Conservation (phyloP, 1,140 invertebrate species). For the Frieseomelitta varia region DNA sequence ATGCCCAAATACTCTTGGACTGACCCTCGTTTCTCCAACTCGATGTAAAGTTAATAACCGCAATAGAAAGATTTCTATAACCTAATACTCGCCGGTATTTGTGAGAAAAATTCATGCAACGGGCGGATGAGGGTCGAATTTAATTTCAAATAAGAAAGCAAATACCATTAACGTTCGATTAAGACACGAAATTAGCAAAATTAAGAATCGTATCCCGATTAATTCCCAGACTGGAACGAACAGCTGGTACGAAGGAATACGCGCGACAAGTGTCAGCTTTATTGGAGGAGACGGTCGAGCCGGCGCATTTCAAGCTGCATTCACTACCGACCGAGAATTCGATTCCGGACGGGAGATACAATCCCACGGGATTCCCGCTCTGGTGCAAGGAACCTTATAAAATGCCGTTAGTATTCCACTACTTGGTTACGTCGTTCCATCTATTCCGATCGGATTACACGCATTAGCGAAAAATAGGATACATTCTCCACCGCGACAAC, state of each 20-base stretch:
- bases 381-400: conserved; percentile 70
- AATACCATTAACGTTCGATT: neutral
- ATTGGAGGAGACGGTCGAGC: conserved; percentile 68
- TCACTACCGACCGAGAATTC: conserved; percentile 64
- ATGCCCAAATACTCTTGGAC: too few relatives aligned
- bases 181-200: too few relatives aligned
- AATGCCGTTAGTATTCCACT: conserved; percentile 56
- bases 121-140: too few relatives aligned
- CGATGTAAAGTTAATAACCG: too few relatives aligned
- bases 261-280: conserved; percentile 63
- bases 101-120: too few relatives aligned
- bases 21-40: too few relatives aligned
- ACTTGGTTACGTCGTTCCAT: conserved; percentile 20
- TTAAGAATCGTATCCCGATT: neutral
- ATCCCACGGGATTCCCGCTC: conserved; percentile 58
- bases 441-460: conserved; percentile 3
- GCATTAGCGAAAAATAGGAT: conserved; percentile 35
- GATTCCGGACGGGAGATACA: conserved; percentile 49
- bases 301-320: conserved; percentile 64
- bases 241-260: conserved; percentile 61
- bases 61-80: too few relatives aligned
- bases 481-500: neutral
- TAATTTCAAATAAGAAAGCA: too few relatives aligned
- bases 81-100: too few relatives aligned
- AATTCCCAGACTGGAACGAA: conserved; percentile 61